Evolutionary conservation across 1,140 invertebrate species (phyloP), one percentile per base, ranked within the genome.

Genomic region (Panulirus ornatus): DNA sequence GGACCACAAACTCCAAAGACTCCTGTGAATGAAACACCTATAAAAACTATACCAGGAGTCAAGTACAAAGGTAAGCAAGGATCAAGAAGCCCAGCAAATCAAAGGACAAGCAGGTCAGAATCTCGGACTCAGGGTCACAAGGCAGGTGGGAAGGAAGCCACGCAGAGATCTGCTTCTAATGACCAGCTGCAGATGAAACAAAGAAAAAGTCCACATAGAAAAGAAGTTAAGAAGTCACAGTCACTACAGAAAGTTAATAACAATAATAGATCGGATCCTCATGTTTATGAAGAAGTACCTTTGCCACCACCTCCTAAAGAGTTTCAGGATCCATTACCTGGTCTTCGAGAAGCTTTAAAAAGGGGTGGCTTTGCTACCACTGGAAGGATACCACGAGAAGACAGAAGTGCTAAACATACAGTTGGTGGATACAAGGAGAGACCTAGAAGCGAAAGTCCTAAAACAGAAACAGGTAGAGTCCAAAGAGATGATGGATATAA

Each of bases 271-370:
- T 44, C 84, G 30, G 76, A 88, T 38, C 70, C 90, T 27, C 90
- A 86, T 92, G 95, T 96, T 22, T 96, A 96, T 92, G 96, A 97
- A 93, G 96, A 97, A 93, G 95, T 97, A 8, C 95, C 95, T 36
- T 93, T 97, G 36, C 97, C 97, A 11, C 97, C 97, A 2, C 91
- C 91, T 1, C 97, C 97, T 0, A 96, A 97, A 92, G 97, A 97
- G 94, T 97, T 97, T 92, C 95, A 97, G 93, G 97, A 97, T 94
- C 95, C 96, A 42, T 96, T 96, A n/a, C 95, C 95, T 8, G 92
- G 90, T 1, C 47, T 92, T 14, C 36, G 89, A 40, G 88, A 87
- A 40, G 70, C 91, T 16, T 71, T 91, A 22, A 84, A 47, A 36
- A 44, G 79, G 19, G 87, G 84, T 34, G 86, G 85, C 16, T 90